Evolutionary conservation across 2,888 invertebrate genomes (phyloP), one percentile per base, ranked within the genome.

Genomic region (Lycaena phlaeas): DNA sequence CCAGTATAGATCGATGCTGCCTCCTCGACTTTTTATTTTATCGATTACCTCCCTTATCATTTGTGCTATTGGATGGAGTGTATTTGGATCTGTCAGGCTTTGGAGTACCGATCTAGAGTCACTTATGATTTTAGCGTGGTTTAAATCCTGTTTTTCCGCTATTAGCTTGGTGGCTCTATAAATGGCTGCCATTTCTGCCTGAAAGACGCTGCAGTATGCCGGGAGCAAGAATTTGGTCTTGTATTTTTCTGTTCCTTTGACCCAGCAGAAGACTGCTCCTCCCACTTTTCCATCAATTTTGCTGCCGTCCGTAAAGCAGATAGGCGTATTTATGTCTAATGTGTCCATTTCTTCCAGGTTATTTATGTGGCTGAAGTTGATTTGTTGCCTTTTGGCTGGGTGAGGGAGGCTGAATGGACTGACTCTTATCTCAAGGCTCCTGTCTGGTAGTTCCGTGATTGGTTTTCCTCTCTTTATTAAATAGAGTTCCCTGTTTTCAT

Each of bases 391-490:
- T 7, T 26, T 2, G 5, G 26, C 14, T 1, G 36, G 36, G 7
- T 26, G 36, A 5, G 36, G 36, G 4, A 36, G 36, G 2, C 12
- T 9, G 12, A 36, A 36, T 3, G 36, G 25, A 11, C 14, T 6
- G 2, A 12, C 2, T 14, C 25, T 11, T 7, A 6, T 14, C 10
- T 36, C 36, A 7, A 36, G 9, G 1, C 25, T 29, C 6, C 41
- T 38, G 14, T 36, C 49, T 1, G 26, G 34, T 1, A 40, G n/a
- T 5, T 6, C 4, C 1, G 11, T 4, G 3, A 17, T n/a, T 1
- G 38, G 30, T 2, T 10, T 26, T 4, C 45, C 48, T 17, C 38
- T 40, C 26, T 41, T 46, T 2, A n/a, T 36, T 10, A 37, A 27
- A 31, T 46, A 43, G 1, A 44, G 10, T 1, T 9, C 4, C 2